Evolutionary conservation across 2,888 invertebrate genomes (phyloP).

Genomic region (Callyntrura guangdongensis): DNA sequence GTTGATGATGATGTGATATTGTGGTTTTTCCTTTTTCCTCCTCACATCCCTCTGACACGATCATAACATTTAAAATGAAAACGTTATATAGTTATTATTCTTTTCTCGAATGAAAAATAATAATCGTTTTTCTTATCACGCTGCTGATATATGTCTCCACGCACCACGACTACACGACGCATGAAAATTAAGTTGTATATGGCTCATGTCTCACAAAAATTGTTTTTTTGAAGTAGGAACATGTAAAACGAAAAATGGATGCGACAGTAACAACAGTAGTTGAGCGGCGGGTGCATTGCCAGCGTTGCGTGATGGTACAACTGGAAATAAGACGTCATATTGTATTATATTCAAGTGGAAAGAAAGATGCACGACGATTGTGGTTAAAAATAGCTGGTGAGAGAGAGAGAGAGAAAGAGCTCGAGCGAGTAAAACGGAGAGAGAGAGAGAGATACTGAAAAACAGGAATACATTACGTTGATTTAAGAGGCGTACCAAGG

Average conservation of each 20-base stretch:
- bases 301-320: not conserved
- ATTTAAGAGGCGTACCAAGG: slow-evolving; percentile 63
- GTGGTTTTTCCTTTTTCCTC: not conserved
- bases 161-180: not conserved
- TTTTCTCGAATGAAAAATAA: not conserved
- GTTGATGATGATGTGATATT: not conserved
- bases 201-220: slow-evolving; percentile 60
- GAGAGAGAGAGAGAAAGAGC: slow-evolving; percentile 26
- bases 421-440: slow-evolving; percentile 4
- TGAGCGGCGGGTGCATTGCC: no score
- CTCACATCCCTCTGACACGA: not conserved
- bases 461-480: slow-evolving; percentile 52
- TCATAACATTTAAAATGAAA: not conserved
- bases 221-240: slow-evolving; percentile 1
- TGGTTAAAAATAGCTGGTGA: slow-evolving; percentile 73
- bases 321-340: slow-evolving; percentile 62
- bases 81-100: not conserved
- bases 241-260: not conserved
- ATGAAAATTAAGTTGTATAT: slow-evolving; percentile 22
- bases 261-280: not conserved
- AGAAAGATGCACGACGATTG: slow-evolving; percentile 41
- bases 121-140: slow-evolving; percentile 12
- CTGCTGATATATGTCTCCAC: not conserved
- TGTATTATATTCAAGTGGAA: slow-evolving; percentile 51
- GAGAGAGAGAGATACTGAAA: not conserved